phyloP scores from a whole-genome alignment of 1,140 invertebrate species.

The Holotrichia oblita region DNA sequence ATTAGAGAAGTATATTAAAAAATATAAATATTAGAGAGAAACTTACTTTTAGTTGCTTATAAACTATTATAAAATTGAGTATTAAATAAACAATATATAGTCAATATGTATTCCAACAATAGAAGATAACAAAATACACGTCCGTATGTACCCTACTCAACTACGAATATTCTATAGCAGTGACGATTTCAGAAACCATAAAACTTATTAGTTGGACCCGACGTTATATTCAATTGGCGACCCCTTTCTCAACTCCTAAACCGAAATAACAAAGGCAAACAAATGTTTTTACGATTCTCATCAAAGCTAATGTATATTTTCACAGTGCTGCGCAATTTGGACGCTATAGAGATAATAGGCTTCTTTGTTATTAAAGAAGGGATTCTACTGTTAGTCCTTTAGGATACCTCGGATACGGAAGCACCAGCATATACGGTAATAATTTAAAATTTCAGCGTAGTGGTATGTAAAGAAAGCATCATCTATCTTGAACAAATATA shows the following conservation, averaged over 20 bases:
- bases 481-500: no score
- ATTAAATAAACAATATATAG: no score
- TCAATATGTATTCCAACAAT: no score
- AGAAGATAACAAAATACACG: background rate
- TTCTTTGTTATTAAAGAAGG: slow-evolving; percentile 28
- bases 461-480: background rate
- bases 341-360: background rate
- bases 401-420: background rate
- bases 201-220: background rate
- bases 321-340: background rate
- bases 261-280: background rate
- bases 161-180: background rate
- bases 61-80: no score
- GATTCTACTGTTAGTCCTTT: background rate
- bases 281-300: slow-evolving; percentile 18
- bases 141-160: background rate
- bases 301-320: slow-evolving; percentile 25
- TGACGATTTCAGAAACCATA: background rate
- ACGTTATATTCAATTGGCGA: slow-evolving; percentile 18
- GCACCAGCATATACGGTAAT: background rate
- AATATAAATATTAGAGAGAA: no score
- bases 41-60: no score
- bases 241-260: background rate
- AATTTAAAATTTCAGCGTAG: background rate
- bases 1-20: no score